Conservation (phyloP, 2,797 vertebrate genomes). For the Synaphobranchus kaupii region DNA sequence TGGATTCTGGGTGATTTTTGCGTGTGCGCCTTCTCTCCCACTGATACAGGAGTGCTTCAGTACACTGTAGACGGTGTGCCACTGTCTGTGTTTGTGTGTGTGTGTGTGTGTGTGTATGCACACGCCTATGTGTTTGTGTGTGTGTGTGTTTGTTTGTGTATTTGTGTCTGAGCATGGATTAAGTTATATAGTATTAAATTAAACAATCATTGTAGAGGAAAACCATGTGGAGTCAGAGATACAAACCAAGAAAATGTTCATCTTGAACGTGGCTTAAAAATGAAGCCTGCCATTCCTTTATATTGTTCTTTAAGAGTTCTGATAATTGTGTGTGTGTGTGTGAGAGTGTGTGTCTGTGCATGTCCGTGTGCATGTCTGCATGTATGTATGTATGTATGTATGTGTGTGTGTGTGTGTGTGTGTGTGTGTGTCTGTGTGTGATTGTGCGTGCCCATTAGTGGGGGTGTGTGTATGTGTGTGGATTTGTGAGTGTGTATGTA, state of each 20-base stretch:
- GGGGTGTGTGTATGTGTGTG: not conserved
- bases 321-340: not conserved
- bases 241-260: no score
- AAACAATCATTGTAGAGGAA: no score
- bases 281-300: no score
- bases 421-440: slow-evolving; percentile 24
- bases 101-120: not conserved
- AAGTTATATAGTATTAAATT: no score
- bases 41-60: not conserved
- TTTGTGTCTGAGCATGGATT: not conserved
- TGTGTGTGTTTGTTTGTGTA: not conserved
- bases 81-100: not conserved
- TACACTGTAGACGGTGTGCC: not conserved
- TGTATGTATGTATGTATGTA: not conserved
- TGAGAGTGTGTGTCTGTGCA: slow-evolving; percentile 3
- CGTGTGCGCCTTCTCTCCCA: not conserved
- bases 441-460: not conserved
- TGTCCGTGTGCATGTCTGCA: slow-evolving; percentile 7
- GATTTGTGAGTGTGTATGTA: slow-evolving; percentile 25
- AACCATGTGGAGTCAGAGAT: no score
- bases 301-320: no score
- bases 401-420: slow-evolving; percentile 13
- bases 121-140: no score
- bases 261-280: not conserved
- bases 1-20: not conserved